Evolutionary conservation across 1,140 invertebrate genomes (phyloP), one percentile per base, ranked within the genome.

Genomic region (Rhopalosiphum maidis): DNA sequence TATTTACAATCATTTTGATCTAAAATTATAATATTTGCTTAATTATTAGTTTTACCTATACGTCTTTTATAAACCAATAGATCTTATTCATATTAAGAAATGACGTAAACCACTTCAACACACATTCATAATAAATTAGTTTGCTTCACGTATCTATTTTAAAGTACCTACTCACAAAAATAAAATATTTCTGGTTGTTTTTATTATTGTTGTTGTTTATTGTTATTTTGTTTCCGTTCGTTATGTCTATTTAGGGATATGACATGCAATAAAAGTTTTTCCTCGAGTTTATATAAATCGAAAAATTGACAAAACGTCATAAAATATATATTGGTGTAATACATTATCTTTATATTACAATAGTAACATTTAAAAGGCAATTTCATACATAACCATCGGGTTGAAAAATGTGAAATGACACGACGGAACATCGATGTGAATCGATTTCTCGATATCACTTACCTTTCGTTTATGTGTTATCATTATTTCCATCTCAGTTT

Each of bases 401-500:
- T 55, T 11, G 43, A 88, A 35, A 88, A 88, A 88, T 51, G 37
- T 23, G 46, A 88, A 88, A 51, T n/a, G 46, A 88, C 48, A 88
- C 85, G 25, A 87, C 15, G 85, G 43, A 43, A 77, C n/a, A 43
- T 43, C 43, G 90, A 91, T 91, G 21, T 6, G 41, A 91, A 91
- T 91, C 90, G 37, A 91, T 91, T 91, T 60, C 41, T 60, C 54
- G 21, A 30, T 91, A 60, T 43, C 90, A 91, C 37, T 91, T 91
- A 55, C 90, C 55, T 46, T 82, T 43, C 25, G 37, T 46, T 68
- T 68, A 91, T 82, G n/a, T 1, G 54, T 91, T 91, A 91, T 91
- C 60, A 82, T 91, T 91, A 91, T 91, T 82, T 60, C 22, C n/a
- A 91, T 91, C 60, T 91, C 60, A 11, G 46, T 60, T 90, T 90